Conservation (phyloP, 2,888 invertebrate species). For the Trichopoda pennipes region DNA sequence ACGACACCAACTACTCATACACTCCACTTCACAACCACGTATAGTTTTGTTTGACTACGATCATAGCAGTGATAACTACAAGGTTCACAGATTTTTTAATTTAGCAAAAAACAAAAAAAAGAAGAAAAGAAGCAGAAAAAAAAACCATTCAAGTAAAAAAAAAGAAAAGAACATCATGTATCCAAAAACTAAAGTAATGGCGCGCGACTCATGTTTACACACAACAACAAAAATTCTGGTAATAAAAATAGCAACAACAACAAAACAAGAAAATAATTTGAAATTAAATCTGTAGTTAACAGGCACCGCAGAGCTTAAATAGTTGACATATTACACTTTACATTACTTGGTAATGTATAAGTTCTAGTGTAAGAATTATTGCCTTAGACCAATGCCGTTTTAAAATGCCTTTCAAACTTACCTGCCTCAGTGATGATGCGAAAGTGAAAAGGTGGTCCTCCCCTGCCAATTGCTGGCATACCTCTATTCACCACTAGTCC, state of each 20-base stretch:
- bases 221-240: constrained; percentile 56
- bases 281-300: background rate
- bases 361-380: too few relatives aligned
- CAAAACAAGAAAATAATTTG: constrained; percentile 10
- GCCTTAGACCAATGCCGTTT: too few relatives aligned
- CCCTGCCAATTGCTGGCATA: too few relatives aligned
- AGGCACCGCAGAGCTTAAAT: too few relatives aligned
- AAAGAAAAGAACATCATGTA: constrained; percentile 71
- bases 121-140: constrained; percentile 50
- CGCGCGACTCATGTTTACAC: constrained; percentile 80
- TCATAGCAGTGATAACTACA: constrained; percentile 76
- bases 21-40: constrained; percentile 22
- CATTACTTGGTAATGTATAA: constrained; percentile 12
- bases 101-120: constrained; percentile 71
- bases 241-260: constrained; percentile 62
- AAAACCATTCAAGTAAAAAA: constrained; percentile 26
- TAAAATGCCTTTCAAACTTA: too few relatives aligned
- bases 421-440: too few relatives aligned
- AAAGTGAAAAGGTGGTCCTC: too few relatives aligned
- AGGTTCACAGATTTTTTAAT: constrained; percentile 79
- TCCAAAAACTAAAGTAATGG: constrained; percentile 76
- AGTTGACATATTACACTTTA: background rate
- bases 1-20: background rate
- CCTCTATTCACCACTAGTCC: too few relatives aligned
- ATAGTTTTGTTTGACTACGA: constrained; percentile 67